Evolutionary conservation across 2,888 invertebrate genomes (phyloP), one percentile per base, ranked within the genome.

Genomic region (Epiblema foenella): DNA sequence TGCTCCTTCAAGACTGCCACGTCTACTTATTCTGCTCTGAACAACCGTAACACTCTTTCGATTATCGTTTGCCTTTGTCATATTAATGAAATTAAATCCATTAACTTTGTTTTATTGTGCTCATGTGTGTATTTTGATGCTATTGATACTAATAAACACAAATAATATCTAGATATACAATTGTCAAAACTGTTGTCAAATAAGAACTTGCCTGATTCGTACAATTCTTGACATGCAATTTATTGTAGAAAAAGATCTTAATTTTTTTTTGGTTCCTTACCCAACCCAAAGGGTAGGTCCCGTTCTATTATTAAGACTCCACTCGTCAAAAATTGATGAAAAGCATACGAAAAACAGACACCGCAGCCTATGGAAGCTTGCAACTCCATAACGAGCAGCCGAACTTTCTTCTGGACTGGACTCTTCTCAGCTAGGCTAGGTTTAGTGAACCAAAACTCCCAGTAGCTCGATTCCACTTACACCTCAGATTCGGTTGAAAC

Each of bases 21-120:
- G 82, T 71, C 82, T 83, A 51, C 83, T 76, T 33, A 85, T 73
- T 81, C 83, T 83, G 74, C 87, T 89, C 67, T 89, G 87, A 74
- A 85, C 76, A 24, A 86, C 73, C 49, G 87, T 67, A 71, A 83
- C 80, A 75, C 81, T 88, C 78, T 80, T 86, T 67, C 69, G 83
- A 3, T 64, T 71, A 54, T 85, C 84, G 62, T 73, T 79, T 75
- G 76, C 49, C 18, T 63, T 82, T 2, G 73, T 57, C 71, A 72
- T 68, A 51, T 74, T 73, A 39, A 5, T 20, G 8, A 20, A n/a
- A 29, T 29, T 8, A 9, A 51, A 5, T 17, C 18, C 4, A 39
- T 39, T 59, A 15, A 7, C 12, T 59, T 58, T 17, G 37, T 39
- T 39, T 20, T 7, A 42, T n/a, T 15, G 15, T 15, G 15, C 42